Evolutionary conservation across 2,113 vertebrate genomes (phyloP).

Genomic region (Machaerirhynchus nigripectus): DNA sequence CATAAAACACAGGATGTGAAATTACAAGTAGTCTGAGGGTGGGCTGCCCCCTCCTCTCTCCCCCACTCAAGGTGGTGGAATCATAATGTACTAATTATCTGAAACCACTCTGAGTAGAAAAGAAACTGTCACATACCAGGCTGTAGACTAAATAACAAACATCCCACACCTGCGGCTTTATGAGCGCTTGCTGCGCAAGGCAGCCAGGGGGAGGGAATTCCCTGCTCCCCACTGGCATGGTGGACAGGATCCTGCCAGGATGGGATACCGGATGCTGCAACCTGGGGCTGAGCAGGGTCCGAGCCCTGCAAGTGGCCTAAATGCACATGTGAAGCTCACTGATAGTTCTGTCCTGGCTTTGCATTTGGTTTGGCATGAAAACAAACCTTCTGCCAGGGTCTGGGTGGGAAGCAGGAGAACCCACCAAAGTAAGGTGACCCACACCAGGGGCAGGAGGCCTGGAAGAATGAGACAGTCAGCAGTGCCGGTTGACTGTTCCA

Average conservation of each 20-base stretch:
- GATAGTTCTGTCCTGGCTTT: background rate
- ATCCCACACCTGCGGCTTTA: conserved; percentile 85
- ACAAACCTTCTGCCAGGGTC: background rate
- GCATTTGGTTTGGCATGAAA: background rate
- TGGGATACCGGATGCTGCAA: background rate
- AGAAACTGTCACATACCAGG: conserved; percentile 78
- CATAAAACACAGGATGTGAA: conserved; percentile 87
- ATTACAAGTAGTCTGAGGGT: conserved; percentile 84
- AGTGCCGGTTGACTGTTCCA: background rate
- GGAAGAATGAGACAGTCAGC: background rate
- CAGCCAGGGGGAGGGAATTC: conserved; percentile 42
- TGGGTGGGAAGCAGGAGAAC: background rate
- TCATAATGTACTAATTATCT: conserved; percentile 87
- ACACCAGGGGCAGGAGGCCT: background rate
- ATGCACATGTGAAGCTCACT: background rate
- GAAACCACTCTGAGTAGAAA: conserved; percentile 74
- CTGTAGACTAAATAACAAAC: conserved; percentile 86
- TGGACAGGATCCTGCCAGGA: conserved; percentile 19
- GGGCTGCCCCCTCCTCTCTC: conserved; percentile 76
- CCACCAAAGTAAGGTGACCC: background rate
- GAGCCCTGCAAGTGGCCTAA: background rate
- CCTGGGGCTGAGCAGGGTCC: background rate
- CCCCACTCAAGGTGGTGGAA: conserved; percentile 80
- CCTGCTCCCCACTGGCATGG: conserved; percentile 19
- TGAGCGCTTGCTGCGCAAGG: conserved; percentile 52